Percentiles rank a stretch among this genome's conserved stretches.
These are phyloP conservation scores for Agonum fuliginosum DNA, from an alignment of 2,888 invertebrate species.

Conservation along the genomic window DNA sequence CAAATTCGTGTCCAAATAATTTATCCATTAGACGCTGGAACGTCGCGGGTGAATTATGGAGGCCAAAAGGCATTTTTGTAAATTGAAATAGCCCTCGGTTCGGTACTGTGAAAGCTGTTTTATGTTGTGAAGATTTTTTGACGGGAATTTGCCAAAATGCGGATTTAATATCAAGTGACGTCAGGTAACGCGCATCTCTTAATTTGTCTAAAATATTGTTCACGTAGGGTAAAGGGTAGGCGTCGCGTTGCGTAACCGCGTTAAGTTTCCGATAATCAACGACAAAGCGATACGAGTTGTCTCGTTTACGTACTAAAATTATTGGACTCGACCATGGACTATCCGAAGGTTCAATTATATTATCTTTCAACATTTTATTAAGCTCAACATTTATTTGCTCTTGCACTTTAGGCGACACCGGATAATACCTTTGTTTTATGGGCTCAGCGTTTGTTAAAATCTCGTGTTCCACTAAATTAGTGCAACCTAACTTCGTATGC, in stretches of 20 bases:
- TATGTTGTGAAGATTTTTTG: conserved; percentile 58
- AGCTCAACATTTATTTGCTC: conserved; percentile 43
- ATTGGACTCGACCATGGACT: conserved; percentile 45
- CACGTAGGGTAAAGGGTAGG: conserved; percentile 65
- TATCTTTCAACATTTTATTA: conserved; percentile 4
- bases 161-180: conserved; percentile 63
- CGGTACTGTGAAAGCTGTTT: conserved; percentile 66
- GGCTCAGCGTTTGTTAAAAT: conserved; percentile 52
- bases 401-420: conserved; percentile 51
- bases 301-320: conserved; percentile 22
- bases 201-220: conserved; percentile 64
- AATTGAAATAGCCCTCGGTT: conserved; percentile 66
- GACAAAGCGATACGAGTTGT: conserved; percentile 44
- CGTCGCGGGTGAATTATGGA: conserved; percentile 65
- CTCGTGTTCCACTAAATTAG: conserved; percentile 55
- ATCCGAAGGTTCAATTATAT: conserved; percentile 5
- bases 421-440: conserved; percentile 59
- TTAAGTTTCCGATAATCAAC: conserved; percentile 61
- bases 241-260: conserved; percentile 61
- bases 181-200: conserved; percentile 63
- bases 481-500: conserved; percentile 50
- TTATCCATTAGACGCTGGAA: conserved; percentile 66
- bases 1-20: conserved; percentile 65
- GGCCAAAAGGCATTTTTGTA: conserved; percentile 66
- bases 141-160: conserved; percentile 66